Evolutionary conservation across 2,113 vertebrate genomes (phyloP).

Genomic region (Oenanthe melanoleuca): DNA sequence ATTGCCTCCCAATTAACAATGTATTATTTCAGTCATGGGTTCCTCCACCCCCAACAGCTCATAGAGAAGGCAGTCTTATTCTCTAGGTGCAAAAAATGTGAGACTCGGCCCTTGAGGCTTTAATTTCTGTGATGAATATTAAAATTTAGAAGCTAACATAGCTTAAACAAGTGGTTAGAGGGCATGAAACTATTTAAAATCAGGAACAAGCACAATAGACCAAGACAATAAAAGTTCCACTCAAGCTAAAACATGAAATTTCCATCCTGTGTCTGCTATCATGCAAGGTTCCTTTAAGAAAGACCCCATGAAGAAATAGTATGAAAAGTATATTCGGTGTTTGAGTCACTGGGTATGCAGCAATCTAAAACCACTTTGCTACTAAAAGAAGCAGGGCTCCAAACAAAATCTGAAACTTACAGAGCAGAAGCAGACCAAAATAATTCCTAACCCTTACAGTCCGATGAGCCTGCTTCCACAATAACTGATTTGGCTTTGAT

Average conservation of each 20-base stretch:
- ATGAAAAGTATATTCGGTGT: neutral
- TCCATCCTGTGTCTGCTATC: neutral
- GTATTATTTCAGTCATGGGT: neutral
- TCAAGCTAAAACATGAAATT: neutral
- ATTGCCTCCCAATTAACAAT: neutral
- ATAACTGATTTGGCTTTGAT: neutral
- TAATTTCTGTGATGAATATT: neutral
- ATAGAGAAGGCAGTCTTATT: neutral
- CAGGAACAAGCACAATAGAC: neutral
- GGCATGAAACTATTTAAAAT: neutral
- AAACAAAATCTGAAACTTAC: neutral
- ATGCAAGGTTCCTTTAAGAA: neutral
- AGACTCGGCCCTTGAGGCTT: neutral
- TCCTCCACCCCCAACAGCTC: neutral
- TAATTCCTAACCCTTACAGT: neutral
- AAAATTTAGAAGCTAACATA: neutral
- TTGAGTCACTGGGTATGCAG: neutral
- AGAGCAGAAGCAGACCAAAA: neutral
- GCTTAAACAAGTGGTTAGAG: neutral
- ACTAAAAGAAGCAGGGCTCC: neutral
- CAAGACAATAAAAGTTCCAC: neutral
- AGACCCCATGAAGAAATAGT: neutral
- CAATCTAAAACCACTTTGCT: neutral
- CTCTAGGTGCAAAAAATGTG: neutral
- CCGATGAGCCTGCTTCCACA: neutral